Conservation (phyloP, 2,113 vertebrate species). For the Nyctibius bracteatus region DNA sequence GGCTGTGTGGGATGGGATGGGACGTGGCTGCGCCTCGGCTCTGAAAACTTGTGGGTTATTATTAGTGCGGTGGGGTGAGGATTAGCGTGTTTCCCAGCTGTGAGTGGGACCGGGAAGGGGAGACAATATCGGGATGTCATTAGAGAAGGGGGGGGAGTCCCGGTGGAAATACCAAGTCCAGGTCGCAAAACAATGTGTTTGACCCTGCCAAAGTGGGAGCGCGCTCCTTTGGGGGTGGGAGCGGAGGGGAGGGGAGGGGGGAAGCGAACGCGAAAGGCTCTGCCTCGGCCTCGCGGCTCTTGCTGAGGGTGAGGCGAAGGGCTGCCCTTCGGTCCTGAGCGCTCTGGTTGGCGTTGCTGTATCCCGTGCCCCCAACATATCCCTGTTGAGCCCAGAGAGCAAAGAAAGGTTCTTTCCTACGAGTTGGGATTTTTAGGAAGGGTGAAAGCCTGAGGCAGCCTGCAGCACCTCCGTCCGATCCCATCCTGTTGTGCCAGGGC, state of each 20-base stretch:
- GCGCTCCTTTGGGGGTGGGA: neutral
- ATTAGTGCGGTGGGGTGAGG: conserved; percentile 2
- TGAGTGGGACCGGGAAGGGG: conserved; percentile 50
- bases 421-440: neutral
- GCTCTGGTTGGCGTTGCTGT: neutral
- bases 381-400: neutral
- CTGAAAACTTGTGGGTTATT: neutral
- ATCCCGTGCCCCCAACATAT: accelerated
- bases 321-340: neutral
- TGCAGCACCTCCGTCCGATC: accelerated
- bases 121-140: conserved; percentile 67
- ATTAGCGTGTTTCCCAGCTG: conserved; percentile 56
- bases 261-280: neutral
- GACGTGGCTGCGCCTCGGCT: neutral
- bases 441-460: accelerated
- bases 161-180: conserved; percentile 40
- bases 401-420: neutral
- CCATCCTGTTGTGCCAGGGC: neutral
- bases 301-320: neutral
- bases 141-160: conserved; percentile 37
- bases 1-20: neutral
- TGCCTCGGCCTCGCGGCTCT: neutral
- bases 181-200: conserved; percentile 6
- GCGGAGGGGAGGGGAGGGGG: neutral
- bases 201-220: neutral